phyloP scores from a whole-genome alignment of 1,140 invertebrate species.

The Bombus superbus region DNA sequence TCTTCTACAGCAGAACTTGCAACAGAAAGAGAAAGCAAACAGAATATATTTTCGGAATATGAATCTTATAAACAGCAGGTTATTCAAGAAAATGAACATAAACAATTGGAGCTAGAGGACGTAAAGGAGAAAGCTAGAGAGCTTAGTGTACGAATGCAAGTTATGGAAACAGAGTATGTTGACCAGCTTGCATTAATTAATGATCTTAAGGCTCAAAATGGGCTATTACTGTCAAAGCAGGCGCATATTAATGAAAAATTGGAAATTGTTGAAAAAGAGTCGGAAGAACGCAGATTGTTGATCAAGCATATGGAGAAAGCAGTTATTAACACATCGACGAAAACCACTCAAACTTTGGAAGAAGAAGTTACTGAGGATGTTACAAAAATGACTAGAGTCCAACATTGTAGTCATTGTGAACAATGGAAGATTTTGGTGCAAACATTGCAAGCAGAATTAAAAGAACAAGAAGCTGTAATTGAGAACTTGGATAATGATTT shows the following conservation, averaged over 20 bases:
- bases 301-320: constrained; percentile 72
- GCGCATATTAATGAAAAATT: constrained; percentile 77
- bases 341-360: constrained; percentile 47
- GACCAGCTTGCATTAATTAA: constrained; percentile 77
- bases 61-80: constrained; percentile 76
- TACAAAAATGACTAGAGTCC: not conserved
- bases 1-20: constrained; percentile 67
- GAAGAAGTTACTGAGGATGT: constrained; percentile 45
- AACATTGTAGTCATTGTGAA: constrained; percentile 72
- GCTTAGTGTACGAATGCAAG: constrained; percentile 78
- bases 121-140: constrained; percentile 77
- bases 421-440: constrained; percentile 72
- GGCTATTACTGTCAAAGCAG: constrained; percentile 74
- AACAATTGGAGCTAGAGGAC: constrained; percentile 64
- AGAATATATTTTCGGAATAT: constrained; percentile 77
- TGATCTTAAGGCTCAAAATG: constrained; percentile 75
- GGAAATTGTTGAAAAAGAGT: constrained; percentile 78
- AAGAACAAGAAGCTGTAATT: constrained; percentile 88
- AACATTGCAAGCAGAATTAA: constrained; percentile 85
- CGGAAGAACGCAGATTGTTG: constrained; percentile 70
- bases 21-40: constrained; percentile 75
- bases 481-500: constrained; percentile 85
- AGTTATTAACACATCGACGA: constrained; percentile 30
- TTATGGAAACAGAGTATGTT: constrained; percentile 79
- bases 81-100: constrained; percentile 72